Evolutionary conservation across 2,888 invertebrate genomes (phyloP).

Genomic region (Coecobrya sp.): DNA sequence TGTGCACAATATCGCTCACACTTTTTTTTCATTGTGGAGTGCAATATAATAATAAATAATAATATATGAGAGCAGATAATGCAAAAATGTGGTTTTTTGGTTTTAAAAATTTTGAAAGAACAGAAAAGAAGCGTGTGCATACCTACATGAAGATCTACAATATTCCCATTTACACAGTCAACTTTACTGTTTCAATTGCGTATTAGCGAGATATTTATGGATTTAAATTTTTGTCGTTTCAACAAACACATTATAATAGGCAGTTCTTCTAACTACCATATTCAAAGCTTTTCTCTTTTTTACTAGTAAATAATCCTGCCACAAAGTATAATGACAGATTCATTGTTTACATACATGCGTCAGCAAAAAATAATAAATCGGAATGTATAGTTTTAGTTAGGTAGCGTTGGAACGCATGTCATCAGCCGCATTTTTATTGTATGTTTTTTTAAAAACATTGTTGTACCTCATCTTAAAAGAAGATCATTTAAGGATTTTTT

Average conservation of each 20-base stretch:
- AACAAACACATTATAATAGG: constrained; percentile 23
- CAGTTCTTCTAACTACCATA: not conserved
- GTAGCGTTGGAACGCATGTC: constrained; percentile 22
- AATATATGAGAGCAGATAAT: constrained; percentile 8
- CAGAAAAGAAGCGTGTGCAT: constrained; percentile 14
- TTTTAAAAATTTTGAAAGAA: not conserved
- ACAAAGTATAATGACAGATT: constrained; percentile 28
- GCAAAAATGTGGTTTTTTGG: constrained; percentile 67
- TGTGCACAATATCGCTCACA: constrained; percentile 65
- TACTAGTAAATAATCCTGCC: no score
- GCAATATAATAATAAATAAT: no score
- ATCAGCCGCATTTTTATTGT: not conserved
- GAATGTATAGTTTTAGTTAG: not conserved
- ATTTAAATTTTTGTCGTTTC: constrained; percentile 46
- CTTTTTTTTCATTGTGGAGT: not conserved
- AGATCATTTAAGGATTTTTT: constrained; percentile 53
- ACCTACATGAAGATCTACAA: constrained; percentile 1
- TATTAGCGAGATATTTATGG: constrained; percentile 51
- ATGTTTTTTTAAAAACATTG: constrained; percentile 41
- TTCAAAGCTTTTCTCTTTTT: constrained; percentile 37
- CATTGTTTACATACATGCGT: constrained; percentile 31
- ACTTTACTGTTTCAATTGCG: constrained; percentile 20
- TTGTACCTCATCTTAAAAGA: not conserved
- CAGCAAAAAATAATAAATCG: not conserved
- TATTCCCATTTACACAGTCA: not conserved